Base-by-base conservation (phyloP, 1,140 invertebrate genomes). In the Aporrectodea caliginosa region DNA sequence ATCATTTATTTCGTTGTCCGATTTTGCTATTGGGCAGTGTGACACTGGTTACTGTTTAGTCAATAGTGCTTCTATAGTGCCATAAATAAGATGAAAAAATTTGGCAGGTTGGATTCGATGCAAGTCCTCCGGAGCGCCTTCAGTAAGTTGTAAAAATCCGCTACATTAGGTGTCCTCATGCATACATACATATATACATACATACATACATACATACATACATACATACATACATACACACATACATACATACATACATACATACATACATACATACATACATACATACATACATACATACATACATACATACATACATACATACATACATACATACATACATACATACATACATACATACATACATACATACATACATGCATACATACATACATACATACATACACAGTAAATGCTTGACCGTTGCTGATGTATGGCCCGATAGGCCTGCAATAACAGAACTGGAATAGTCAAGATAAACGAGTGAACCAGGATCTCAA, bases 221-320 rank as follows among this genome's bases (percentile, higher is more conserved):
- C 43, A 72, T 32, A 32, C 70, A 32, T 27, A 72, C 70, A 32
- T 14, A 29, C 70, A 72, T 27, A 72, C 70, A 72, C 70, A 72
- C 70, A 72, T 32, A 72, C 70, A 72, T 32, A 72, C 70, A 72
- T 27, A 32, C 70, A 72, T 27, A 32, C 27, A 72, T 32, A 32
- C 27, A 72, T 32, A 72, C 27, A 72, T 27, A 32, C 70, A 27
- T 29, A 72, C 31, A 72, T 22, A 72, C 70, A 72, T 27, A 72
- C 70, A 27, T 72, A 72, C 27, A 72, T 32, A 29, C 27, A 72
- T 32, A 12, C 27, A 72, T 32, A 72, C 6, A 14, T 32, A 29
- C 27, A 27, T 72, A 72, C 27, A 72, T 32, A 72, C 27, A 72
- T 29, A 32, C 27, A 72, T 29, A 29, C 58, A 72, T 72, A 29